phyloP scores from a whole-genome alignment of 2,797 vertebrate genomes.

The Eulemur albifrons region DNA sequence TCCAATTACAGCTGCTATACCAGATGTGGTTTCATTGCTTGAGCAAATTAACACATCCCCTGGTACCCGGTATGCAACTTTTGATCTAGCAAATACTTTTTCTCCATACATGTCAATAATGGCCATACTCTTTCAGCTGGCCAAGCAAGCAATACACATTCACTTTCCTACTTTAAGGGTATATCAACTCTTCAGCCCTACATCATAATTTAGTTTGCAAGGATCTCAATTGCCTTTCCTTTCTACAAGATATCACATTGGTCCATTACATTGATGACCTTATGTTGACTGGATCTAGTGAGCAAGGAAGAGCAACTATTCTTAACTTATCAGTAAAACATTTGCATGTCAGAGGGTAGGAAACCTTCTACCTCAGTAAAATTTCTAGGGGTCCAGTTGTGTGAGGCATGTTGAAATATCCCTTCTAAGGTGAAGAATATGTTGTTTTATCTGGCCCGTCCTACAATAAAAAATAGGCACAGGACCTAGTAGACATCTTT shows the following conservation, averaged over 20 bases:
- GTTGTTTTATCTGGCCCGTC: neutral
- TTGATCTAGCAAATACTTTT: neutral
- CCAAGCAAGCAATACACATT: neutral
- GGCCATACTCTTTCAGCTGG: neutral
- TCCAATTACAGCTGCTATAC: neutral
- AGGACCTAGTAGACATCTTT: neutral
- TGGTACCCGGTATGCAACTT: neutral
- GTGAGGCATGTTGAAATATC: neutral
- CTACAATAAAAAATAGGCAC: neutral
- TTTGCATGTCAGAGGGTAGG: neutral
- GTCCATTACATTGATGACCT: neutral
- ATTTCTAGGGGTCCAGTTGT: neutral
- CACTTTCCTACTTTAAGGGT: neutral
- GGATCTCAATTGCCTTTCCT: neutral
- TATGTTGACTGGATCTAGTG: neutral
- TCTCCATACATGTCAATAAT: neutral
- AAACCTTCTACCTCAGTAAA: neutral
- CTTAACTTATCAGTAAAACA: neutral
- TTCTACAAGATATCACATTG: neutral
- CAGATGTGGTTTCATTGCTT: neutral
- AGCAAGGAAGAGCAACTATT: neutral
- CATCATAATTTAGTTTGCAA: neutral
- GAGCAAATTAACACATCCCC: neutral
- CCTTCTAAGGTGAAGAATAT: neutral
- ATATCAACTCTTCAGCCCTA: neutral